Percentiles rank a stretch among this genome's conserved stretches.
These are phyloP conservation scores for Sinodicranocentrus sp. DNA, from an alignment of 2,888 invertebrate genomes.

Conservation along the genomic window DNA sequence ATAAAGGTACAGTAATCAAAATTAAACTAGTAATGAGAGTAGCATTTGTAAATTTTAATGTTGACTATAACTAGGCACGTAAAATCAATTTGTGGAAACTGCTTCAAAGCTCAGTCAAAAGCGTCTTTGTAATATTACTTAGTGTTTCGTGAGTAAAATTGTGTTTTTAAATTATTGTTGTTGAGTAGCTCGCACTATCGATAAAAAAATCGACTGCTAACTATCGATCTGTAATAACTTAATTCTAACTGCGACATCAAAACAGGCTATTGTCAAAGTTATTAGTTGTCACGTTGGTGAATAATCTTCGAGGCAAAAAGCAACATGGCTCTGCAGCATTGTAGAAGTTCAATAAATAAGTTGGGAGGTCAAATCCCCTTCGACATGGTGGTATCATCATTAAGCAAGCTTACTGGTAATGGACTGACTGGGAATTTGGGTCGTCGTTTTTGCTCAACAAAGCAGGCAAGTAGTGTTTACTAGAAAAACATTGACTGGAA, in stretches of 20 bases:
- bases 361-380: constrained; percentile 36
- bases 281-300: not conserved
- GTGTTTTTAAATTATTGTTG: too few relatives aligned
- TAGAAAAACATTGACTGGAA: not conserved
- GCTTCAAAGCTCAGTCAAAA: not conserved
- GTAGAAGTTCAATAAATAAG: constrained; percentile 39
- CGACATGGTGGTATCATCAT: constrained; percentile 21
- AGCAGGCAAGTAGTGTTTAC: constrained; percentile 41
- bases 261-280: too few relatives aligned
- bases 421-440: too few relatives aligned
- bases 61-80: not conserved
- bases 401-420: not conserved
- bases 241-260: too few relatives aligned
- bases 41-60: constrained; percentile 22
- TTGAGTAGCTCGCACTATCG: too few relatives aligned
- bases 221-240: not conserved
- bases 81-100: not conserved
- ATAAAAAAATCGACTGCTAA: not conserved
- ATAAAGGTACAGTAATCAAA: too few relatives aligned
- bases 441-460: constrained; percentile 44
- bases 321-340: constrained; percentile 58
- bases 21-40: too few relatives aligned
- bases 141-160: too few relatives aligned
- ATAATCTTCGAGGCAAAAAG: not conserved
- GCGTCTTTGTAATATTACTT: not conserved